phyloP scores from a whole-genome alignment of 2,113 vertebrate species.

The Hipposideros armiger region DNA sequence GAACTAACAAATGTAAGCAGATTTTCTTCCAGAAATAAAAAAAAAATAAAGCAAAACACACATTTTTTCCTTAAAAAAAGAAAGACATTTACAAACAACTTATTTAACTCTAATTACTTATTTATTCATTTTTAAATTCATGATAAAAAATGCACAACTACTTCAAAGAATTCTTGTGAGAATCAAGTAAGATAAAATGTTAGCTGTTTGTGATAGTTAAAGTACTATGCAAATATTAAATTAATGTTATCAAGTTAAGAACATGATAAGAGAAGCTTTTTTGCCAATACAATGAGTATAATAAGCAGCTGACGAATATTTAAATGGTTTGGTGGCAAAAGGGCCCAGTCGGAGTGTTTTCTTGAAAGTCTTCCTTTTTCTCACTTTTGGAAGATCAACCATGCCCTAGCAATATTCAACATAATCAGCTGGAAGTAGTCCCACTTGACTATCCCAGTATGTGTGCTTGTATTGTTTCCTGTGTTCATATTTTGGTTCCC shows the following conservation, averaged over 20 bases:
- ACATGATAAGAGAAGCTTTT: neutral
- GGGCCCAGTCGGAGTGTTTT: neutral
- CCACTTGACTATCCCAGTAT: neutral
- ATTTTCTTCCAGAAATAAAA: slow-evolving; percentile 15
- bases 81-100: neutral
- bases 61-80: neutral
- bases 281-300: neutral
- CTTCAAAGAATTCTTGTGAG: neutral
- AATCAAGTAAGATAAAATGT: slow-evolving; percentile 29
- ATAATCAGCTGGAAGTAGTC: neutral
- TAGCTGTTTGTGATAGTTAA: neutral
- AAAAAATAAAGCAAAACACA: neutral
- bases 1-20: slow-evolving; percentile 22
- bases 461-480: neutral
- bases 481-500: slow-evolving; percentile 32
- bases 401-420: neutral
- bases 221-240: slow-evolving; percentile 12
- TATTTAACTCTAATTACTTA: neutral
- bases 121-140: slow-evolving; percentile 36
- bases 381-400: neutral
- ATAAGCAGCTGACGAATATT: neutral
- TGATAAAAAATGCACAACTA: neutral
- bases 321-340: neutral
- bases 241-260: neutral
- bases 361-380: neutral